Evolutionary conservation across 2,113 vertebrate species (phyloP).

Genomic region (Rafetus swinhoei): DNA sequence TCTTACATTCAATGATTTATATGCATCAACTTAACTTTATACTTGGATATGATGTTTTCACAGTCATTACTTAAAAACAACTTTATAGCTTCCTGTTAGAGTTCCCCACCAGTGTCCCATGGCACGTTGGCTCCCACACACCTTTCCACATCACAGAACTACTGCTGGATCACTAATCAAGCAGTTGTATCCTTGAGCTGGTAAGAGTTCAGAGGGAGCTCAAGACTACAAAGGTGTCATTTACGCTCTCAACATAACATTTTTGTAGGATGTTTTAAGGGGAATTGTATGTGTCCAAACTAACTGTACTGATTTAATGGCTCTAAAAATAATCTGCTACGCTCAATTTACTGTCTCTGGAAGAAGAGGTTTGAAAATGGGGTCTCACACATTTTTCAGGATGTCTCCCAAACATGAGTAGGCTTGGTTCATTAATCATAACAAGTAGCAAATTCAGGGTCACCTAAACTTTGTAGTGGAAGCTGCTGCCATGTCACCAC

Average conservation of each 20-base stretch:
- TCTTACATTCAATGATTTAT: not conserved
- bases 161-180: constrained; percentile 52
- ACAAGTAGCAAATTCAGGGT: not conserved
- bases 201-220: not conserved
- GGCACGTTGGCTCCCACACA: constrained; percentile 3
- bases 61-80: not conserved
- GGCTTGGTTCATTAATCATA: not conserved
- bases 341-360: not conserved
- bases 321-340: not conserved
- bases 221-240: not conserved
- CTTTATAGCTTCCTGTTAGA: not conserved
- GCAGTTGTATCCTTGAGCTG: not conserved
- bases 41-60: not conserved
- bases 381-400: constrained; percentile 15
- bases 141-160: not conserved
- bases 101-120: not conserved
- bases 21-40: not conserved
- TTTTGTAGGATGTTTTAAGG: not conserved
- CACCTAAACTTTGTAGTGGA: not conserved
- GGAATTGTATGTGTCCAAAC: not conserved
- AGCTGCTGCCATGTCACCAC: not conserved
- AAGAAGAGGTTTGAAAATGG: not conserved
- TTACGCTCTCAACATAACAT: not conserved
- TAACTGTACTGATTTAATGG: not conserved
- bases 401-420: not conserved